Conservation (phyloP, 2,797 vertebrate genomes). For the Mus minutoides region DNA sequence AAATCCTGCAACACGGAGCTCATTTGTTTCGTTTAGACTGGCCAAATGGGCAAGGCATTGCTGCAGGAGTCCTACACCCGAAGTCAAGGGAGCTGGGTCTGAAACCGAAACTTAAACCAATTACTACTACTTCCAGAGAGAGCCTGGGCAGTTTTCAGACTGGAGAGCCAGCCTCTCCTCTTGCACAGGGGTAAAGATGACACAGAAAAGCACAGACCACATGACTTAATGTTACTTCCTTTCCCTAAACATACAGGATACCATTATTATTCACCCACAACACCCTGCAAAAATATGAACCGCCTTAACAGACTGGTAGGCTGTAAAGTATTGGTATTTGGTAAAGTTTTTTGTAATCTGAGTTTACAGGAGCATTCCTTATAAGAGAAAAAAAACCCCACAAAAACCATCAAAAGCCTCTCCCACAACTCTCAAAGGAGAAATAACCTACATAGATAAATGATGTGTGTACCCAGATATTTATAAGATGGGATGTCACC, state of each 20-base stretch:
- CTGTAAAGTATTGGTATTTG: conserved; percentile 12
- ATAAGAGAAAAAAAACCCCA: conserved; percentile 7
- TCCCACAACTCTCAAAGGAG: neutral
- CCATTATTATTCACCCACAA: neutral
- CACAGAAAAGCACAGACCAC: neutral
- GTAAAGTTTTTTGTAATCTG: conserved; percentile 42
- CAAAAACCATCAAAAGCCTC: neutral
- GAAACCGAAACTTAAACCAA: conserved; percentile 5
- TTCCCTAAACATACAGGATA: neutral
- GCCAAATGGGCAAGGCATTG: neutral
- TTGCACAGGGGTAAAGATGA: neutral
- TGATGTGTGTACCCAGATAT: neutral
- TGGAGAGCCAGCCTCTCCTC: neutral
- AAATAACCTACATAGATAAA: neutral
- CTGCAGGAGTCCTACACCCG: conserved; percentile 15
- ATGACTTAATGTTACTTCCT: neutral
- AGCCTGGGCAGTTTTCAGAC: neutral
- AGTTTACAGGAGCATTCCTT: conserved; percentile 41
- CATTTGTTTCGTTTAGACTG: conserved; percentile 62
- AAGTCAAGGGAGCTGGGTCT: conserved; percentile 33
- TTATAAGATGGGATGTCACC: neutral
- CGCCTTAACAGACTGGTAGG: neutral
- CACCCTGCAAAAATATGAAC: conserved; percentile 3
- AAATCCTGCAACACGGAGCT: conserved; percentile 66
- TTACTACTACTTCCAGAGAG: neutral